These are phyloP conservation scores for Melanotus villosus DNA, from an alignment of 2,888 invertebrate species.

Conservation along the genomic window DNA sequence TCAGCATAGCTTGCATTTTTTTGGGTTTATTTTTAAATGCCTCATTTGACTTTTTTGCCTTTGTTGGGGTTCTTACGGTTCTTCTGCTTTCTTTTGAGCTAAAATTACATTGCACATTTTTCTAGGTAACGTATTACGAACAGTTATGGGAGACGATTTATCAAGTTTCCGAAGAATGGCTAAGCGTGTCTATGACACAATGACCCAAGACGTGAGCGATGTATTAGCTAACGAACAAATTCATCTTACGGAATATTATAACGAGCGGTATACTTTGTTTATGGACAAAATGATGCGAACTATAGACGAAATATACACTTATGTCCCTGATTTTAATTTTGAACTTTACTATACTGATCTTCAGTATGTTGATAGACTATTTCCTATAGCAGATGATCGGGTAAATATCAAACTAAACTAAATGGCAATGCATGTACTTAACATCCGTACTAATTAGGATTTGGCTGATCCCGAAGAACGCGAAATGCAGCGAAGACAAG, in stretches of 20 bases:
- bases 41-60: no score
- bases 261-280: conserved; percentile 57
- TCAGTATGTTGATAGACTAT: conserved; percentile 56
- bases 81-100: no score
- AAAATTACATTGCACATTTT: neutral
- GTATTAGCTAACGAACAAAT: conserved; percentile 66
- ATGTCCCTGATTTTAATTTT: conserved; percentile 64
- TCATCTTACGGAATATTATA: conserved; percentile 60
- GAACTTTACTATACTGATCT: conserved; percentile 59
- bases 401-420: no score
- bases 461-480: conserved; percentile 55
- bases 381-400: no score
- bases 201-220: conserved; percentile 66
- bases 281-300: conserved; percentile 62
- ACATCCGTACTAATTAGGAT: no score
- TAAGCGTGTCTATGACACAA: conserved; percentile 65
- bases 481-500: conserved; percentile 61
- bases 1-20: no score
- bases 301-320: conserved; percentile 62
- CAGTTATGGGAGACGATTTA: conserved; percentile 62
- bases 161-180: conserved; percentile 61
- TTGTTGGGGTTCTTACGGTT: no score
- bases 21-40: no score
- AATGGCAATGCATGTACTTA: no score
- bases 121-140: conserved; percentile 56